Conservation (phyloP, 37 sponge, comb jelly and placozoan genomes). For the Halisarca cf. caerulea region DNA sequence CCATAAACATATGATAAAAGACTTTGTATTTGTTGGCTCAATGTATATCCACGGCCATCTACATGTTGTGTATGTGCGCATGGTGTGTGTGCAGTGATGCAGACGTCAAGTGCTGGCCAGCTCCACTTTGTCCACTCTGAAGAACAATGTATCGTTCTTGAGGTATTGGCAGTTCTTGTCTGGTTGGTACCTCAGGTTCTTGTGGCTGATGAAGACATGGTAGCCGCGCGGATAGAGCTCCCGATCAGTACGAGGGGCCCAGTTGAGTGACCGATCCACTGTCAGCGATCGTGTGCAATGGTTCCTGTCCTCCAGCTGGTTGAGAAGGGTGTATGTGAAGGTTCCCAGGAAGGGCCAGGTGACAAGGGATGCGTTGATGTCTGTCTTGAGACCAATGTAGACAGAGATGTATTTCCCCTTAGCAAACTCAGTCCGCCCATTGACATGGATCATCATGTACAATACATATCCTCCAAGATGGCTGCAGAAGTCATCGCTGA, state of each 20-base stretch:
- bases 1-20: no score
- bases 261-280: background rate
- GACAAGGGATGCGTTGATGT: background rate
- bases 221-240: background rate
- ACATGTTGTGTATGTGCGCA: no score
- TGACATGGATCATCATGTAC: background rate
- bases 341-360: background rate
- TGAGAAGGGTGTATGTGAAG: background rate
- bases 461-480: constrained; percentile 9
- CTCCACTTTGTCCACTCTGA: constrained; percentile 25
- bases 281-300: background rate
- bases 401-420: background rate
- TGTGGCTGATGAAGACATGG: background rate
- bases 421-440: background rate
- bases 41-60: no score
- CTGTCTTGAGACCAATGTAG: background rate
- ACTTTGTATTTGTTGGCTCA: no score
- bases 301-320: constrained; percentile 12
- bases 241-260: background rate
- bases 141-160: constrained; percentile 47
- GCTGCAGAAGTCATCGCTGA: background rate
- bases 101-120: no score
- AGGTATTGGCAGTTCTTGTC: constrained; percentile 42
- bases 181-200: background rate
- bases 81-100: no score